Percentiles rank a stretch among this genome's conserved stretches.
Evolutionary conservation across 2,888 invertebrate species (phyloP).

Genomic region (Mimachlamys varia): DNA sequence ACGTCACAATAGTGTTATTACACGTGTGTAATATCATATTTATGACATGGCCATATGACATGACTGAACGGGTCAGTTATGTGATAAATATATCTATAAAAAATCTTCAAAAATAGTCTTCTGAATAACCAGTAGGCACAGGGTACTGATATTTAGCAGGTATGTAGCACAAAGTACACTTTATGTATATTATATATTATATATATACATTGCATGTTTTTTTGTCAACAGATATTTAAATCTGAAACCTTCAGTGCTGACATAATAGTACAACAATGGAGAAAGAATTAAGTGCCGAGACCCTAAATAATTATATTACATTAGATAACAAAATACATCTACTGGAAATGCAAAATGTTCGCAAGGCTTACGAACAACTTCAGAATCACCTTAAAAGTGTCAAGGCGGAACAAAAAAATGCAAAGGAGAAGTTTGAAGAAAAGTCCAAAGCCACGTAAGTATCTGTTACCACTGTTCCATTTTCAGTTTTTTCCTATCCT

Average conservation of each 20-base stretch:
- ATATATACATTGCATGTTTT: not conserved
- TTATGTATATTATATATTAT: too few relatives aligned
- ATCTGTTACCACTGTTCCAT: not conserved
- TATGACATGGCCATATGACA: too few relatives aligned
- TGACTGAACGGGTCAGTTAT: too few relatives aligned
- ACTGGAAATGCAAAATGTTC: slow-evolving; percentile 77
- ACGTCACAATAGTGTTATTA: too few relatives aligned
- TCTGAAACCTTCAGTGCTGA: not conserved
- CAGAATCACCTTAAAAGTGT: not conserved
- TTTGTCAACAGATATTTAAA: not conserved
- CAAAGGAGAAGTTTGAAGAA: not conserved
- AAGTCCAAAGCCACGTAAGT: not conserved
- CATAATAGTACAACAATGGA: not conserved
- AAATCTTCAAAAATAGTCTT: too few relatives aligned
- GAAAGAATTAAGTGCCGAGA: slow-evolving; percentile 37
- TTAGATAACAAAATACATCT: slow-evolving; percentile 79
- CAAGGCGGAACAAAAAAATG: not conserved
- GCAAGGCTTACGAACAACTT: slow-evolving; percentile 76
- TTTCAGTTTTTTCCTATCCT: not conserved
- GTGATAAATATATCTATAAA: too few relatives aligned
- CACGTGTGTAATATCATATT: too few relatives aligned
- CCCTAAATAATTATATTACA: slow-evolving; percentile 39
- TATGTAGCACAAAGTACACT: too few relatives aligned
- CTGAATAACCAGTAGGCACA: too few relatives aligned
- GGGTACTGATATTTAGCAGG: too few relatives aligned